Base-by-base conservation (phyloP, 2,113 vertebrate genomes). In the Hiodon tergisus region DNA sequence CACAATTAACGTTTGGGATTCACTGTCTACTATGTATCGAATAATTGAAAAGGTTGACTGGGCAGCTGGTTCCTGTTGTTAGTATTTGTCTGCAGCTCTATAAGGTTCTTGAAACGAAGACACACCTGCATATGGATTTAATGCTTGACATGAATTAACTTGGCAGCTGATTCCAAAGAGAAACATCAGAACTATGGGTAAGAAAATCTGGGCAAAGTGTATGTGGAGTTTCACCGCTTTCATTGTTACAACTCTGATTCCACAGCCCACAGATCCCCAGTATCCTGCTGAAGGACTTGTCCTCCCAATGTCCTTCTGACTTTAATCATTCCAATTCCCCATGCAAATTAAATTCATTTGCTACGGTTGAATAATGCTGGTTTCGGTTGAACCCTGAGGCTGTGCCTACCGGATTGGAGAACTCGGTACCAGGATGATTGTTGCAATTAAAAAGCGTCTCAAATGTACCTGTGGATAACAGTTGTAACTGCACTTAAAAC, bases 281-380 rank as follows among this genome's bases (percentile, higher is more conserved):
- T 88, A 86, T 78, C 80, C 85, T 86, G 73, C 0, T 83, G 88
- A 93, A 94, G 88, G 86, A 92, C 94, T 93, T 70, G 88, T 91
- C 94, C 93, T 96, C 94, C 84, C 84, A 87, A 90, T 93, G 88
- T 93, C 89, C 95, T 96, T 95, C 93, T 90, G 83, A 86, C 80
- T 89, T 88, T 93, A 94, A 95, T 95, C 93, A 92, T 90, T 90
- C 87, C 91, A 79, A 92, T 93, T 94, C 92, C 94, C 90, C 89
- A 93, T 86, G 94, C 91, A 89, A 94, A 89, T 91, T 89, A 89
- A 85, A 90, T 88, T 93, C 91, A 93, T 93, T 93, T 91, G 91
- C 89, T 86, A 89, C 75, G 86, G 87, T 86, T 94, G 96, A 96
- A 88, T 93, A 92, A 94, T 94, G 91, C 84, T 91, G 90, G 91